These are phyloP conservation scores for Lepidurus apus DNA, from an alignment of 1,140 invertebrate species.

Conservation along the genomic window DNA sequence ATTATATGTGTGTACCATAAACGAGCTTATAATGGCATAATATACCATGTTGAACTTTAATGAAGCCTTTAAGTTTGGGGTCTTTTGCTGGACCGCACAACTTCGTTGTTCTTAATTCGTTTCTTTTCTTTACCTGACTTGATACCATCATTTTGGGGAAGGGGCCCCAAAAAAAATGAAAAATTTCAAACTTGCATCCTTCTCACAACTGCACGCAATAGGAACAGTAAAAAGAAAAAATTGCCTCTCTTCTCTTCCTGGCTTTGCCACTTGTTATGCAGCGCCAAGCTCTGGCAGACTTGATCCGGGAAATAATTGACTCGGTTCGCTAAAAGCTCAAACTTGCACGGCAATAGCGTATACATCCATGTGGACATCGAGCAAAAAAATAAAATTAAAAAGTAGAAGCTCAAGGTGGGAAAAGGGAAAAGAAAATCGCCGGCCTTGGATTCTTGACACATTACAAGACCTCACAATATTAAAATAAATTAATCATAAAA, in stretches of 20 bases:
- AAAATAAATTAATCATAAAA: constrained; percentile 21
- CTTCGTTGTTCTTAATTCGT: background rate
- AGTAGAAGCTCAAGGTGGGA: background rate
- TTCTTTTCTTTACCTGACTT: constrained; percentile 5
- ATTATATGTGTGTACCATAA: constrained; percentile 12
- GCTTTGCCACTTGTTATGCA: background rate
- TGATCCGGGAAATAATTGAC: background rate
- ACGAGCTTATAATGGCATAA: constrained; percentile 22
- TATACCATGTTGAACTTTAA: constrained; percentile 4
- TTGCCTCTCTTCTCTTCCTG: background rate
- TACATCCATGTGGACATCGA: background rate
- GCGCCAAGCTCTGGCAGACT: background rate
- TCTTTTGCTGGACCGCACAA: background rate
- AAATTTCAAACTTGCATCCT: background rate
- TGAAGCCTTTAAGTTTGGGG: background rate
- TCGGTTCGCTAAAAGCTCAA: background rate
- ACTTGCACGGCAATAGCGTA: background rate
- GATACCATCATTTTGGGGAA: background rate
- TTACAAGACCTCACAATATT: constrained; percentile 19
- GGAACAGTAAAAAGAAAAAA: background rate
- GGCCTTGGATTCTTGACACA: constrained; percentile 13
- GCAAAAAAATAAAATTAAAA: background rate
- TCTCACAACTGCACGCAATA: background rate
- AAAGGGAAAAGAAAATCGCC: background rate
- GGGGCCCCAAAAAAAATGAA: background rate